Base-by-base conservation (phyloP, 1,140 invertebrate species). In the Drosophila arizonae region DNA sequence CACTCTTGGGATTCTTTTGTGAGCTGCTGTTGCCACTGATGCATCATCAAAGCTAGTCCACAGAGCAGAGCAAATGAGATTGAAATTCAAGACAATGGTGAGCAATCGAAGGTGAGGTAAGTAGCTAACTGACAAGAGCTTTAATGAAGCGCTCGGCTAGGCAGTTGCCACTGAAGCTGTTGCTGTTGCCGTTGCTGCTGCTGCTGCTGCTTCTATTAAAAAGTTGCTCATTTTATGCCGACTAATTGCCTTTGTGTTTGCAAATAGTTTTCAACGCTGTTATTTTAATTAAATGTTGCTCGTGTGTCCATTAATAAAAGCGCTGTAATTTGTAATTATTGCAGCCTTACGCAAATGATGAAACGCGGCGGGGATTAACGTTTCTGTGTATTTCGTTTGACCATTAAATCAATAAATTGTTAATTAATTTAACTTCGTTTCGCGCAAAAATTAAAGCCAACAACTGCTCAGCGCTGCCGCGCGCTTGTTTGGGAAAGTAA, bases 361-460 rank as follows among this genome's bases (percentile, higher is more conserved):
- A 60, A 54, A 58, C 36, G 51, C 36, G 28, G 39, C 54, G 26
- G 26, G 56, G 50, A 46, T 61, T 72, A 72, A 68, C 17, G 30
- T 50, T 56, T 11, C 8, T 11, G n/a, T 39, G 33, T 39, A 26
- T 41, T 73, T 73, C 70, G 57, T 70, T 73, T 36, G 2, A 33
- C 26, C 46, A 24, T 74, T 54, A 61, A 66, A 67, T 81, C 75
- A 52, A 76, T 81, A 72, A 85, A 72, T 64, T 51, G 17, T 60
- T 58, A 66, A 73, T 85, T 81, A 77, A 85, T 72, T 78, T 78
- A 74, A 87, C 65, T 79, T 67, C 55, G 61, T 68, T 76, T 72
- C 60, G 68, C 21, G 63, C 33, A 51, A 11, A 50, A 73, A 61
- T 69, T 81, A 72, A 82, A 78, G 66, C 66, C 10, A 10, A 13